These are phyloP conservation scores for Athripsodes cinereus DNA, from an alignment of 2,888 invertebrate genomes.

Conservation along the genomic window DNA sequence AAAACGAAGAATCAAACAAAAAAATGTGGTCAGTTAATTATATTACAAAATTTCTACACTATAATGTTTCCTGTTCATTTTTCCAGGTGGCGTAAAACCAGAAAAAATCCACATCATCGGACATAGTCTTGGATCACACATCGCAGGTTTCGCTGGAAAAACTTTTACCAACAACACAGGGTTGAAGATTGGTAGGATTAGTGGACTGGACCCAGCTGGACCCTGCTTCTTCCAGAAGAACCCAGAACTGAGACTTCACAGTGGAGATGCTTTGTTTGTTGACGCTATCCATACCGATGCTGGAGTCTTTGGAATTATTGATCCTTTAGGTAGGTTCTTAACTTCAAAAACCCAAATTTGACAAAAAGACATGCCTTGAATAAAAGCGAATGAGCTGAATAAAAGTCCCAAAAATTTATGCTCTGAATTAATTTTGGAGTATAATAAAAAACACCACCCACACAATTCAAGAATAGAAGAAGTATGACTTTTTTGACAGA, in stretches of 20 bases:
- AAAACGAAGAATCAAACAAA: too few species aligned
- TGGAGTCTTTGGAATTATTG: conserved; percentile 16
- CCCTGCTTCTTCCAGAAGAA: conserved; percentile 26
- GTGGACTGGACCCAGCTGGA: conserved; percentile 22
- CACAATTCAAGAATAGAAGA: too few species aligned
- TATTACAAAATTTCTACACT: too few species aligned
- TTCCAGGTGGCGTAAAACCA: conserved; percentile 14
- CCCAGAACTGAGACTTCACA: conserved; percentile 7
- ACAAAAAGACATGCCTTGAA: too few species aligned
- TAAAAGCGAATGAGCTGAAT: too few species aligned
- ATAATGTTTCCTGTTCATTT: too few species aligned
- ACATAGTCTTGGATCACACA: conserved; percentile 22
- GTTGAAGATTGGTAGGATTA: conserved; percentile 16
- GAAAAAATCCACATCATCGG: conserved; percentile 19
- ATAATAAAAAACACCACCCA: too few species aligned
- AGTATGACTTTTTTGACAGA: too few species aligned
- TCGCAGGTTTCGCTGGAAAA: conserved; percentile 21
- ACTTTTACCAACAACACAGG: conserved; percentile 21
- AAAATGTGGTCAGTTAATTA: too few species aligned
- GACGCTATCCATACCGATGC: conserved; percentile 24
- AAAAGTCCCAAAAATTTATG: too few species aligned
- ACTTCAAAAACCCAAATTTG: too few species aligned
- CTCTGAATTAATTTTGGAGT: too few species aligned
- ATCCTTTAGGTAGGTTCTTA: conserved; percentile 16
- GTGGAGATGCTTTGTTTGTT: conserved; percentile 19